Evolutionary conservation across 2,888 invertebrate species (phyloP).

Genomic region (Drosophila niveifrons): DNA sequence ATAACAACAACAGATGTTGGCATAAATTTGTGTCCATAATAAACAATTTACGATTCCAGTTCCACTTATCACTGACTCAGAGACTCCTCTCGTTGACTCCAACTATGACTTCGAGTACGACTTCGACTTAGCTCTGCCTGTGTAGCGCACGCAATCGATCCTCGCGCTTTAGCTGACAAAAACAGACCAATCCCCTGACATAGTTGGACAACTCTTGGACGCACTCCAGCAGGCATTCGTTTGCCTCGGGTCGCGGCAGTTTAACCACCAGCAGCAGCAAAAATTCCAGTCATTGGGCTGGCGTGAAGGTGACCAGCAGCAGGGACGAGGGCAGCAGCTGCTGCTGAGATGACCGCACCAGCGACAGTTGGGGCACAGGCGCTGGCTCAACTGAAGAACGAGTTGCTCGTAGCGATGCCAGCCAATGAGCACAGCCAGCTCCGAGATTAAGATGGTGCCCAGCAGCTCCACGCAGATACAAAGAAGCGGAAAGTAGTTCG

Average conservation of each 20-base stretch:
- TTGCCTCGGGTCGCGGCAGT: conserved; percentile 44
- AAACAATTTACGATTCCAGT: conserved; percentile 65
- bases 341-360: conserved; percentile 53
- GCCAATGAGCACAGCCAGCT: conserved; percentile 35
- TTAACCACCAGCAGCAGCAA: conserved; percentile 38
- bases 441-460: conserved; percentile 46
- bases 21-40: conserved; percentile 76
- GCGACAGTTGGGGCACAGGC: conserved; percentile 30
- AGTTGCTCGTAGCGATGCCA: conserved; percentile 57
- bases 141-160: conserved; percentile 48
- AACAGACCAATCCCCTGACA: conserved; percentile 27
- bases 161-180: conserved; percentile 39
- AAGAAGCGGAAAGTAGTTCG: conserved; percentile 25
- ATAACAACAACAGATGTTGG: conserved; percentile 71
- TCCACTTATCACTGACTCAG: neutral
- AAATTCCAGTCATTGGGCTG: conserved; percentile 42
- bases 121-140: conserved; percentile 26
- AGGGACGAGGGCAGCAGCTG: conserved; percentile 28
- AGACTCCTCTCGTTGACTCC: neutral
- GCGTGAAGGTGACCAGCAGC: conserved; percentile 35
- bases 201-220: conserved; percentile 35
- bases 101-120: neutral
- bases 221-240: conserved; percentile 36
- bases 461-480: conserved; percentile 41
- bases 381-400: conserved; percentile 15